These are phyloP conservation scores for Hemaris fuciformis DNA, from an alignment of 2,888 invertebrate species.

Conservation along the genomic window DNA sequence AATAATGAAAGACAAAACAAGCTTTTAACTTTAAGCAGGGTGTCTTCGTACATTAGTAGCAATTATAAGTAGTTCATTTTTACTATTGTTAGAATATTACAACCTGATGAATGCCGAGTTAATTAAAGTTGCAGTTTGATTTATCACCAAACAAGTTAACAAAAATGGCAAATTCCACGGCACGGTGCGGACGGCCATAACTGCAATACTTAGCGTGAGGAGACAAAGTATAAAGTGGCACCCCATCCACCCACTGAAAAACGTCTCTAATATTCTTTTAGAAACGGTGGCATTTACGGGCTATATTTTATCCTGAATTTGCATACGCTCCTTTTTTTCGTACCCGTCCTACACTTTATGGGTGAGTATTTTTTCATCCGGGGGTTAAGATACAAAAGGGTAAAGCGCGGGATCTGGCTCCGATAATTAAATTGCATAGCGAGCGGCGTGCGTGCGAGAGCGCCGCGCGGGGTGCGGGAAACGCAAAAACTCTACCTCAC, in stretches of 20 bases:
- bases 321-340: slow-evolving; percentile 82
- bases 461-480: neutral
- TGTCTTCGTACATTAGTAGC: too few species aligned
- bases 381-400: slow-evolving; percentile 83
- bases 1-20: too few species aligned
- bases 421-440: slow-evolving; percentile 81
- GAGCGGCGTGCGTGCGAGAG: slow-evolving; percentile 17
- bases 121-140: slow-evolving; percentile 46
- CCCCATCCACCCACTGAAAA: slow-evolving; percentile 81
- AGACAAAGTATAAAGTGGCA: slow-evolving; percentile 80
- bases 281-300: slow-evolving; percentile 83
- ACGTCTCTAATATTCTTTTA: slow-evolving; percentile 83
- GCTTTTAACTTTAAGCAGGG: too few species aligned
- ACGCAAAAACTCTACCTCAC: slow-evolving; percentile 27
- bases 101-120: too few species aligned
- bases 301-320: slow-evolving; percentile 83
- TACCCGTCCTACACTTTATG: slow-evolving; percentile 82
- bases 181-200: slow-evolving; percentile 66
- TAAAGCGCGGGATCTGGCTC: slow-evolving; percentile 74
- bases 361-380: slow-evolving; percentile 81
- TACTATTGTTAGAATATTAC: too few species aligned
- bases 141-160: slow-evolving; percentile 73
- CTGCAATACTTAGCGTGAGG: slow-evolving; percentile 77
- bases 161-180: slow-evolving; percentile 69
- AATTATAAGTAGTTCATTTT: too few species aligned